A percentile compares a stretch with the other conserved stretches of the same genome.
Evolutionary conservation across 2,888 invertebrate species (phyloP).

Genomic region (Caenorhabditis japonica): DNA sequence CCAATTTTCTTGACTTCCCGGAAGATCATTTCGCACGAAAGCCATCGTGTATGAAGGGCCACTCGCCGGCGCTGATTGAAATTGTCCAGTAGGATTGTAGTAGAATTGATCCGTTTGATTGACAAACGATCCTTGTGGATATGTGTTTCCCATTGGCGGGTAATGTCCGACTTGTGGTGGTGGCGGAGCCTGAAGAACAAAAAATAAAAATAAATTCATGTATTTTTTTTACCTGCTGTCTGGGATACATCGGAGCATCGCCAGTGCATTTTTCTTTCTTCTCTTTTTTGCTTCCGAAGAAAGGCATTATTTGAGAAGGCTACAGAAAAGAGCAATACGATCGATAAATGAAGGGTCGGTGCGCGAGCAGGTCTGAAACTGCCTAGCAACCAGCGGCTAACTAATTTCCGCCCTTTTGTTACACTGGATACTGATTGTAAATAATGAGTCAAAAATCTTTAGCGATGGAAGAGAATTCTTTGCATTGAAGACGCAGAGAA

Average conservation of each 20-base stretch:
- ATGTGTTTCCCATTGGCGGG: conserved; percentile 9
- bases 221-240: conserved; percentile 22
- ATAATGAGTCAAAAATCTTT: too few species aligned
- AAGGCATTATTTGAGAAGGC: conserved; percentile 20
- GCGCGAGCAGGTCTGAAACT: conserved; percentile 11
- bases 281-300: conserved; percentile 42
- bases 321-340: background rate
- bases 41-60: conserved; percentile 8
- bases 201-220: too few species aligned
- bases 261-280: conserved; percentile 12
- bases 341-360: conserved; percentile 22
- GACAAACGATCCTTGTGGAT: conserved; percentile 24
- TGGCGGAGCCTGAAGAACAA: conserved; percentile 27
- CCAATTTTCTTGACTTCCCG: conserved; percentile 17
- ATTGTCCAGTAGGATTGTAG: conserved; percentile 18
- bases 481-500: background rate
- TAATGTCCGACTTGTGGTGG: conserved; percentile 20
- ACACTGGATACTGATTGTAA: too few species aligned
- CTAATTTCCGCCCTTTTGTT: conserved; percentile 12
- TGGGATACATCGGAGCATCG: conserved; percentile 34
- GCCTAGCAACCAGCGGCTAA: conserved; percentile 43
- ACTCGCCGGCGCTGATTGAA: conserved; percentile 9
- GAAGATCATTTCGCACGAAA: conserved; percentile 24
- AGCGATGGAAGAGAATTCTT: background rate
- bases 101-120: conserved; percentile 25